Conservation (phyloP, 2,113 vertebrate genomes). For the Brachirus orientalis region DNA sequence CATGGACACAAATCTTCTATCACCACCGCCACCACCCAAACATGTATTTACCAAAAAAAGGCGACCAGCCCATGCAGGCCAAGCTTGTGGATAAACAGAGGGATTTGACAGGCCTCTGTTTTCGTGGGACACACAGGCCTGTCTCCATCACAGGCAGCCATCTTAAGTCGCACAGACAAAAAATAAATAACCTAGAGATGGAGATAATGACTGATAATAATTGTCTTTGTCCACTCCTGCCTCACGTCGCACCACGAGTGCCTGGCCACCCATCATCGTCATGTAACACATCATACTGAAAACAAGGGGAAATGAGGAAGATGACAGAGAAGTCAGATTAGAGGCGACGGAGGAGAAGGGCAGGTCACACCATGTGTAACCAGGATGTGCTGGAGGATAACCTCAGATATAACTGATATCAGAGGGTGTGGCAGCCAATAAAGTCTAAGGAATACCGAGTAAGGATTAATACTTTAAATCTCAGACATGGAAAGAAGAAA, state of each 20-base stretch:
- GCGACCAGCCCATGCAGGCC: slow-evolving; percentile 42
- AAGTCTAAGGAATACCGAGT: background rate
- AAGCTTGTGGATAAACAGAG: slow-evolving; percentile 81
- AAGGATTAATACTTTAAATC: background rate
- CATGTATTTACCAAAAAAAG: slow-evolving; percentile 7
- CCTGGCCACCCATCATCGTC: slow-evolving; percentile 27
- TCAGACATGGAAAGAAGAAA: background rate
- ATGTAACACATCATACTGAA: slow-evolving; percentile 36
- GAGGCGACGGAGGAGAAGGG: slow-evolving; percentile 11
- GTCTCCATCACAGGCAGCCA: slow-evolving; percentile 81
- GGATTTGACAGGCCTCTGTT: slow-evolving; percentile 72
- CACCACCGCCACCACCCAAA: background rate
- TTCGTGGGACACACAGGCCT: slow-evolving; percentile 64
- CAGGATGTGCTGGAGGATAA: slow-evolving; percentile 38
- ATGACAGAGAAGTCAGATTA: slow-evolving; percentile 42
- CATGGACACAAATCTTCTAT: slow-evolving; percentile 10
- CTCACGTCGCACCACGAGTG: slow-evolving; percentile 13
- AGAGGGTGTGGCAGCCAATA: slow-evolving; percentile 11
- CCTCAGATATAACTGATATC: slow-evolving; percentile 46
- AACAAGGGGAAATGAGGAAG: slow-evolving; percentile 46
- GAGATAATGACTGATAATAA: slow-evolving; percentile 64
- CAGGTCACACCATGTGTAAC: slow-evolving; percentile 40
- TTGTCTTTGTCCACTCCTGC: slow-evolving; percentile 22
- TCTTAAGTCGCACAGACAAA: slow-evolving; percentile 76
- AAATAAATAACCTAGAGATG: slow-evolving; percentile 76